Conservation (phyloP, 2,888 invertebrate species). For the Ormyrus rosae region DNA sequence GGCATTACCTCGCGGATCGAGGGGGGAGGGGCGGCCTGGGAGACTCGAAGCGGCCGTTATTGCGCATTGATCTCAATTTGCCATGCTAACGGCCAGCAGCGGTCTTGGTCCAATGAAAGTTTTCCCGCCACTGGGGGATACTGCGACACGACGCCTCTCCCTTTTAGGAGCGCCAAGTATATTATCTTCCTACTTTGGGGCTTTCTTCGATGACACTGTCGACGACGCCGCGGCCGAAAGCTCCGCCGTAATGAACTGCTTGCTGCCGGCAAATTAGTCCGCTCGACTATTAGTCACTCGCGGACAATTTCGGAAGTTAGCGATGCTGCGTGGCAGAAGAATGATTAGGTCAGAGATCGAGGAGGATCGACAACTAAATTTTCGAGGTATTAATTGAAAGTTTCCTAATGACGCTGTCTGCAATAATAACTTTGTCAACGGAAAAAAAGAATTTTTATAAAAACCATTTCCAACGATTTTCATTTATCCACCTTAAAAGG, state of each 20-base stretch:
- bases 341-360: no score
- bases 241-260: conserved; percentile 26
- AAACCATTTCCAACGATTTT: background rate
- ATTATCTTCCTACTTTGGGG: conserved; percentile 19
- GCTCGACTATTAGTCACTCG: conserved; percentile 41
- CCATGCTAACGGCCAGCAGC: conserved; percentile 40
- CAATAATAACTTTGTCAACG: no score
- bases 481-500: background rate
- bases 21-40: conserved; percentile 14
- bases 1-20: conserved; percentile 4
- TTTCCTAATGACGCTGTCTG: no score
- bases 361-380: no score
- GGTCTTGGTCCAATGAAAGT: conserved; percentile 41
- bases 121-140: conserved; percentile 36
- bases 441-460: background rate
- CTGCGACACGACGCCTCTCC: background rate
- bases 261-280: conserved; percentile 36
- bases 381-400: no score
- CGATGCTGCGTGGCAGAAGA: background rate
- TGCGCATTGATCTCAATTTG: conserved; percentile 58
- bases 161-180: conserved; percentile 8
- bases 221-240: no score
- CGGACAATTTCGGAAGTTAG: conserved; percentile 25
- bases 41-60: conserved; percentile 34
- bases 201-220: conserved; percentile 35